These are phyloP conservation scores for Sinocyclocheilus rhinocerous DNA, from an alignment of 2,113 vertebrate genomes.

Conservation along the genomic window DNA sequence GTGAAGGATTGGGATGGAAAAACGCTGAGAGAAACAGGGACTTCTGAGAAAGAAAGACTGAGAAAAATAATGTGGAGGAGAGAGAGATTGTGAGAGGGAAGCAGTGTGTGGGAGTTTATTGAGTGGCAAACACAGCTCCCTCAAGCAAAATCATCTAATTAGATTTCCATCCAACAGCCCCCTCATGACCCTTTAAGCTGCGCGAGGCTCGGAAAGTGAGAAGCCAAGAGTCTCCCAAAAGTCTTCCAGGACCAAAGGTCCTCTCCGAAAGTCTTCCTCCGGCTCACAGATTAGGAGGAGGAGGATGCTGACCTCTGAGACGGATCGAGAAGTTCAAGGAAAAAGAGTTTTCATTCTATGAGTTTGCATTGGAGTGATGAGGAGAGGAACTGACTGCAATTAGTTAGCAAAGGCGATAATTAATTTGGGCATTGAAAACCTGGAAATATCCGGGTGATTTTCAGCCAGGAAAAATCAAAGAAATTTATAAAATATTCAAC, in stretches of 20 bases:
- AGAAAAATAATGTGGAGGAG: slow-evolving; percentile 33
- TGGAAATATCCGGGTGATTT: neutral
- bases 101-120: slow-evolving; percentile 72
- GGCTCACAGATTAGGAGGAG: slow-evolving; percentile 40
- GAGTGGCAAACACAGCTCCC: slow-evolving; percentile 72
- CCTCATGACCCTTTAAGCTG: slow-evolving; percentile 73
- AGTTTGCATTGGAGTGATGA: neutral
- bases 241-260: slow-evolving; percentile 66
- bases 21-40: neutral
- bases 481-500: neutral
- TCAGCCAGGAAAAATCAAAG: neutral
- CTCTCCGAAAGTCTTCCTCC: slow-evolving; percentile 56
- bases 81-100: slow-evolving; percentile 12
- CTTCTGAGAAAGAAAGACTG: slow-evolving; percentile 33
- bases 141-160: slow-evolving; percentile 78
- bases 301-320: slow-evolving; percentile 28
- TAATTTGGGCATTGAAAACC: neutral
- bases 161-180: slow-evolving; percentile 73
- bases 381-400: neutral
- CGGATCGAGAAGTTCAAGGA: slow-evolving; percentile 31
- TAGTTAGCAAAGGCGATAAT: neutral
- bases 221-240: slow-evolving; percentile 64
- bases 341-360: neutral
- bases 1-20: neutral
- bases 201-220: slow-evolving; percentile 63